Conservation (phyloP, 2,797 vertebrate species). For the Brachyalestes nurse region DNA sequence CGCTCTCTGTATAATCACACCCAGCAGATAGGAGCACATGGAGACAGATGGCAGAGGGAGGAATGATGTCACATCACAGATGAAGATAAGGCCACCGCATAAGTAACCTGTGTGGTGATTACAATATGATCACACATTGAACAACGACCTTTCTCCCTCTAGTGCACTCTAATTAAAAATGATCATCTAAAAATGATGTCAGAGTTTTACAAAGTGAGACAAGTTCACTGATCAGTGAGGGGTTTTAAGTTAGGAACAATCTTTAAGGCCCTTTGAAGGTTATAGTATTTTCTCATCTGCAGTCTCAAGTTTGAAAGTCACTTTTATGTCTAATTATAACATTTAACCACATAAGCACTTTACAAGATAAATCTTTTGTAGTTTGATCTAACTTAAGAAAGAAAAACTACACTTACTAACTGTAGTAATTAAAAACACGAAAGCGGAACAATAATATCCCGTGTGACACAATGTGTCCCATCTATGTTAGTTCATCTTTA, state of each 20-base stretch:
- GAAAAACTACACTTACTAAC: too few relatives aligned
- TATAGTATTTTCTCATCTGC: background rate
- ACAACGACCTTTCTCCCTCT: background rate
- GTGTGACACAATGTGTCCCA: too few relatives aligned
- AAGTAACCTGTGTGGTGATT: constrained; percentile 36
- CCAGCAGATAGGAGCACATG: constrained; percentile 41
- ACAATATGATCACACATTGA: constrained; percentile 21
- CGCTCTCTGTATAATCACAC: constrained; percentile 28
- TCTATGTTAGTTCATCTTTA: too few relatives aligned
- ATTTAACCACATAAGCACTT: background rate
- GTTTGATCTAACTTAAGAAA: too few relatives aligned
- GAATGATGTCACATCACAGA: constrained; percentile 49
- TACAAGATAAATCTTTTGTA: background rate
- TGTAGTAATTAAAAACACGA: too few relatives aligned
- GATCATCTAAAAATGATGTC: background rate
- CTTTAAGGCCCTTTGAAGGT: background rate
- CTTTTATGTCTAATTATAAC: background rate
- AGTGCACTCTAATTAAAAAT: background rate
- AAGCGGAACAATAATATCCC: too few relatives aligned
- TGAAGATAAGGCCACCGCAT: constrained; percentile 44
- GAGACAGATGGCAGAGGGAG: constrained; percentile 57
- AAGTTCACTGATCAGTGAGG: background rate
- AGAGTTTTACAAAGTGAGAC: background rate
- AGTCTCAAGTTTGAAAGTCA: background rate
- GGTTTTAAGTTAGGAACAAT: background rate